These are phyloP conservation scores for Tetramorium parvispinum DNA, from an alignment of 1,140 invertebrate species.

Conservation along the genomic window DNA sequence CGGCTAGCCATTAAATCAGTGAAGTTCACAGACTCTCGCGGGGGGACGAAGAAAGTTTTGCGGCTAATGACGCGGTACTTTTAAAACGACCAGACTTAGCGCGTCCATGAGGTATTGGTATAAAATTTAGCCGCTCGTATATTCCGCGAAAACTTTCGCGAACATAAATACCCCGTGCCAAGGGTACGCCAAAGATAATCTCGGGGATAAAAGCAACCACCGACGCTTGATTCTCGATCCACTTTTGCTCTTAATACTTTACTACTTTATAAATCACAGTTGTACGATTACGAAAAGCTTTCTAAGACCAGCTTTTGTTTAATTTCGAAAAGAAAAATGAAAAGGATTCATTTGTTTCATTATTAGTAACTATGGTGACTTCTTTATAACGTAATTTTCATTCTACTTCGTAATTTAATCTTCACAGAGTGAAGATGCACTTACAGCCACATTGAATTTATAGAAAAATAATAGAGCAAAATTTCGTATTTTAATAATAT, in stretches of 20 bases:
- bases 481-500: not conserved
- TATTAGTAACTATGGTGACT: not conserved
- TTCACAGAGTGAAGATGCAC: not conserved
- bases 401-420: not conserved
- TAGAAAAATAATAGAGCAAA: not conserved
- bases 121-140: conserved; percentile 49
- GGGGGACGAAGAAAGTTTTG: conserved; percentile 62
- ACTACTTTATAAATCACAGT: not conserved
- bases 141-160: conserved; percentile 32
- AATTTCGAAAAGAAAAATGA: not conserved
- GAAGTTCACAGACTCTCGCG: conserved; percentile 61
- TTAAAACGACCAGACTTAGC: conserved; percentile 65
- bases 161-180: conserved; percentile 57
- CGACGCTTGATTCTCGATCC: conserved; percentile 14
- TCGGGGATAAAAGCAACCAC: conserved; percentile 1
- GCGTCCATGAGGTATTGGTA: conserved; percentile 39
- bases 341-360: not conserved
- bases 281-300: not conserved
- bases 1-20: conserved; percentile 69
- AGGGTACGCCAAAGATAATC: conserved; percentile 41
- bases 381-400: not conserved
- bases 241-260: not conserved
- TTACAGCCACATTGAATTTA: not conserved
- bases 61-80: conserved; percentile 72
- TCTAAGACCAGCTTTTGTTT: not conserved